These are phyloP conservation scores for Brachionus sp. DNA, from an alignment of 1,140 invertebrate species.

Conservation along the genomic window DNA sequence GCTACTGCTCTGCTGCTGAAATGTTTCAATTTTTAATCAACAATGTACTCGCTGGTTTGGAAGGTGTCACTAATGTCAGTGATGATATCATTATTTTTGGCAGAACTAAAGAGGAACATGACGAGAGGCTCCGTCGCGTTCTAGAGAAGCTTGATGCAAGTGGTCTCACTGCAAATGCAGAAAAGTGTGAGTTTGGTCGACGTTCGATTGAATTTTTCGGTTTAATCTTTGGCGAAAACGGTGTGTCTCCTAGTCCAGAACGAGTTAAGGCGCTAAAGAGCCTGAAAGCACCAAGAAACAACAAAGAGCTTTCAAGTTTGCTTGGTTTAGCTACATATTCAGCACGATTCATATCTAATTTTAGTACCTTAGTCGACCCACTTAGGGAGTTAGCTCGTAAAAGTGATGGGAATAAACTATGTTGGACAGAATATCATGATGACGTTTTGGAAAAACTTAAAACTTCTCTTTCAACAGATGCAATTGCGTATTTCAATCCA, in stretches of 20 bases:
- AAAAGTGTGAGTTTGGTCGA: background rate
- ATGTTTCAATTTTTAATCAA: background rate
- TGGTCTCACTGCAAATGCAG: background rate
- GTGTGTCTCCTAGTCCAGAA: background rate
- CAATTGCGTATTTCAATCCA: background rate
- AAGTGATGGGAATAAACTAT: background rate
- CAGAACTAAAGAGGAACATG: background rate
- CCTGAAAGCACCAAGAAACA: background rate
- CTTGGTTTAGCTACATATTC: slow-evolving; percentile 54
- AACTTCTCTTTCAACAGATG: background rate
- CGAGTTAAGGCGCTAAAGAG: background rate
- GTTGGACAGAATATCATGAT: background rate
- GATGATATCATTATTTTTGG: background rate
- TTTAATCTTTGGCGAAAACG: background rate
- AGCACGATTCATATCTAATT: slow-evolving; percentile 53
- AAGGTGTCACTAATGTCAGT: background rate
- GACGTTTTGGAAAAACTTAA: background rate
- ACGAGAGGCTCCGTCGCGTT: background rate
- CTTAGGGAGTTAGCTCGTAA: slow-evolving; percentile 38
- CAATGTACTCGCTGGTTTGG: background rate
- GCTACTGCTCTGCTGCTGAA: background rate
- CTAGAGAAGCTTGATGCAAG: background rate
- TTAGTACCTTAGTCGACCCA: slow-evolving; percentile 51
- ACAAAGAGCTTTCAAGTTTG: slow-evolving; percentile 47
- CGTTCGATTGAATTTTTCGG: background rate